These are phyloP conservation scores for Platyrinchus mystaceus DNA, from an alignment of 2,797 vertebrate genomes.

Conservation along the genomic window DNA sequence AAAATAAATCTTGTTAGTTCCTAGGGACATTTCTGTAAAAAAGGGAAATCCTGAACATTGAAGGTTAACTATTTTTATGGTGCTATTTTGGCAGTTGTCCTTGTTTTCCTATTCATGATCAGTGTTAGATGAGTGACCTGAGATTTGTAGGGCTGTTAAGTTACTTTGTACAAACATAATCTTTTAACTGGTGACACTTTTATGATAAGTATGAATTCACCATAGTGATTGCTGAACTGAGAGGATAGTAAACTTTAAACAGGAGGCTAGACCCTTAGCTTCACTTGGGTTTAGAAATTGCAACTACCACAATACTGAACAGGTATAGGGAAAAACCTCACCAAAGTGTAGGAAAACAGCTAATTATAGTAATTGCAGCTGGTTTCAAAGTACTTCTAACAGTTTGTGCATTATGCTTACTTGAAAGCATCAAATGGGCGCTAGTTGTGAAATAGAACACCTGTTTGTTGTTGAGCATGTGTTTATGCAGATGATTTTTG, in stretches of 20 bases:
- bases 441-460: constrained; percentile 89
- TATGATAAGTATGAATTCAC: background rate
- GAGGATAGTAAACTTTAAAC: background rate
- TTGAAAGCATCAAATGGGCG: constrained; percentile 81
- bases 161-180: background rate
- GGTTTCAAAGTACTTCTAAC: constrained; percentile 86
- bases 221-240: background rate
- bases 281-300: constrained; percentile 31
- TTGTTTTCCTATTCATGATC: background rate
- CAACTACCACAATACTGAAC: constrained; percentile 46
- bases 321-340: constrained; percentile 65
- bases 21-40: background rate
- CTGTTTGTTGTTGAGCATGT: constrained; percentile 89
- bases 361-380: constrained; percentile 89
- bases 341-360: constrained; percentile 74
- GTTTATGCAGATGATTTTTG: constrained; percentile 88
- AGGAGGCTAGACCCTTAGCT: background rate
- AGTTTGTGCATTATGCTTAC: constrained; percentile 82
- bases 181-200: background rate
- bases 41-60: background rate
- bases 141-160: background rate
- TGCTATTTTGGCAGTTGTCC: background rate
- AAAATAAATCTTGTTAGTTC: background rate
- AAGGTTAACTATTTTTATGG: constrained; percentile 12
- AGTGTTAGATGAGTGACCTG: background rate